Evolutionary conservation across 2,113 vertebrate genomes (phyloP).

Genomic region (Eulacestoma nigropectus): DNA sequence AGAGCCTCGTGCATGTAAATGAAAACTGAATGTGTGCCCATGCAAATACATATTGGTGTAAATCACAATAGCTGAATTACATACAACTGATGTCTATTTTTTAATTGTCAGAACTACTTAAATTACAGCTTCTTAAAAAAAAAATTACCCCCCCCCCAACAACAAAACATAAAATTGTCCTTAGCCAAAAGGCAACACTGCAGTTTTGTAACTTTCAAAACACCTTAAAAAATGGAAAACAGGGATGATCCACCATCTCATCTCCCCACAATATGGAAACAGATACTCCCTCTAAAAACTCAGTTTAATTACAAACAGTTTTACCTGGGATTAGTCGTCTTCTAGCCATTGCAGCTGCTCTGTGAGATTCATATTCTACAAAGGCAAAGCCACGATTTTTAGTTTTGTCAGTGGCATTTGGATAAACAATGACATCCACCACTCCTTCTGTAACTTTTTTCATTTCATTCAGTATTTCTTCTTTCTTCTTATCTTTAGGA

Average conservation of each 20-base stretch:
- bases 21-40: not conserved
- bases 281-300: not conserved
- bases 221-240: not conserved
- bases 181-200: not conserved
- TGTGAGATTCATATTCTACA: constrained; percentile 93
- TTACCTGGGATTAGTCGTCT: constrained; percentile 89
- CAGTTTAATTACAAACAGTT: not conserved
- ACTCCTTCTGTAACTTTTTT: constrained; percentile 91
- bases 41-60: not conserved
- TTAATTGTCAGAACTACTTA: not conserved
- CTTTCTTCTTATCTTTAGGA: constrained; percentile 91
- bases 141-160: rapidly evolving
- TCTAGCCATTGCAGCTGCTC: constrained; percentile 92
- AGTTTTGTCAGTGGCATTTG: constrained; percentile 84
- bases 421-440: constrained; percentile 91
- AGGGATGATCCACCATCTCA: not conserved
- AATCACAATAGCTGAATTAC: not conserved
- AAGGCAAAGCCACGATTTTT: constrained; percentile 95
- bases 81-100: not conserved
- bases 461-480: constrained; percentile 94
- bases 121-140: not conserved
- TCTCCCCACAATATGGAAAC: rapidly evolving
- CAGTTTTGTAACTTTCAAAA: not conserved
- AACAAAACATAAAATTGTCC: not conserved
- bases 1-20: not conserved